Percentiles rank a stretch among this genome's conserved stretches.
Evolutionary conservation across 2,113 vertebrate genomes (phyloP).

Genomic region (Coregonus clupeaformis): DNA sequence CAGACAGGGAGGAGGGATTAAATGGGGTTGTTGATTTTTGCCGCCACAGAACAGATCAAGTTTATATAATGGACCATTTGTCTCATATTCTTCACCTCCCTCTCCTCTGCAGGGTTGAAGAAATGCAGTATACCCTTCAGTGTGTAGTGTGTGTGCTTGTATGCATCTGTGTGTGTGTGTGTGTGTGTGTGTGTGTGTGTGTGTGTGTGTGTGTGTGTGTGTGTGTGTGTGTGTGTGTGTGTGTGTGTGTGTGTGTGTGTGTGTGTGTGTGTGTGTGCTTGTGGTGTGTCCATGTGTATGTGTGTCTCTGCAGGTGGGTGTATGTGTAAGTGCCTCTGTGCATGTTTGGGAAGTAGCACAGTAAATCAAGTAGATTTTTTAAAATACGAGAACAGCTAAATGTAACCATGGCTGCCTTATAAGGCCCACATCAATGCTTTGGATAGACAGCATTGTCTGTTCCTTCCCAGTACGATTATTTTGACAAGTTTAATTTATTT

Average conservation of each 20-base stretch:
- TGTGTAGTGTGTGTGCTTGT: slow-evolving; percentile 5
- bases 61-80: slow-evolving; percentile 49
- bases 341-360: background rate
- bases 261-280: background rate
- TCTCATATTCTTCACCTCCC: slow-evolving; percentile 42
- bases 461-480: slow-evolving; percentile 5
- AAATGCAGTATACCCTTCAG: background rate
- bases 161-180: background rate
- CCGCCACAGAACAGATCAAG: slow-evolving; percentile 44
- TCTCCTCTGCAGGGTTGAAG: slow-evolving; percentile 12
- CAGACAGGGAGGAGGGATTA: slow-evolving; percentile 26
- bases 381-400: background rate
- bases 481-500: slow-evolving; percentile 35
- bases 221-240: slow-evolving; percentile 10
- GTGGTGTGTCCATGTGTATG: slow-evolving; percentile 7
- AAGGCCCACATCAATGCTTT: background rate
- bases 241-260: background rate
- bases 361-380: background rate
- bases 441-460: background rate
- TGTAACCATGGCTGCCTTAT: background rate
- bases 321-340: background rate
- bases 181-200: background rate
- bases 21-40: slow-evolving; percentile 31
- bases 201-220: background rate
- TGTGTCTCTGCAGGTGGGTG: background rate